Percentiles rank a stretch among this genome's conserved stretches.
Conservation (phyloP, 2,888 invertebrate genomes). For the Chirona hameri region DNA sequence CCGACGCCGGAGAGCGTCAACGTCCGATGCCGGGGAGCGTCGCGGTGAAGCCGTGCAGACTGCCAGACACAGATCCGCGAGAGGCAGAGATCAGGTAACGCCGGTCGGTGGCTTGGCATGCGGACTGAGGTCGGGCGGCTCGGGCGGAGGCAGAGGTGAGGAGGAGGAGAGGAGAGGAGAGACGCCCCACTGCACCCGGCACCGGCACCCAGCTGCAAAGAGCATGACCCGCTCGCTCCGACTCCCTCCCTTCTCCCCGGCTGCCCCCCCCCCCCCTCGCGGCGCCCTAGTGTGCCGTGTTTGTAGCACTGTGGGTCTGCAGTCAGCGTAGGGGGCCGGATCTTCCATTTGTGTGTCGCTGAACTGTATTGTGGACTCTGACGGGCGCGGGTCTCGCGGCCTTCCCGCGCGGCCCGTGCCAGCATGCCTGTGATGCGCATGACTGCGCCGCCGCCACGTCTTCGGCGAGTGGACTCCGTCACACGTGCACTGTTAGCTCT, state of each 20-base stretch:
- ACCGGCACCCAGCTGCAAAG: background rate
- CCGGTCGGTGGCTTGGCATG: background rate
- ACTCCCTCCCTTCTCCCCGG: background rate
- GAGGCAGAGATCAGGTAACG: background rate
- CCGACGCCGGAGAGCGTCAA: too few relatives aligned
- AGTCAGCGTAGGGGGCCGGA: background rate
- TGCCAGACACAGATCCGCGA: background rate
- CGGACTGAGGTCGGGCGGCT: background rate
- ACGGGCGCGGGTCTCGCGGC: background rate
- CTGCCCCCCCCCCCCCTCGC: background rate
- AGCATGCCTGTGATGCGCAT: conserved; percentile 22
- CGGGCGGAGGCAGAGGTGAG: too few relatives aligned
- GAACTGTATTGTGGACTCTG: background rate
- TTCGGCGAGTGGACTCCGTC: background rate
- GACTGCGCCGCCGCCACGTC: background rate
- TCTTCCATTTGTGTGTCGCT: background rate
- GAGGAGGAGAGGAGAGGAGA: background rate
- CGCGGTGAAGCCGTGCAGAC: background rate
- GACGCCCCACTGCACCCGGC: background rate
- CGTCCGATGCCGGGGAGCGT: background rate
- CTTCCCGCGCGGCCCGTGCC: background rate
- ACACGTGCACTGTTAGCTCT: background rate
- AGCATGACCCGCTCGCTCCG: background rate
- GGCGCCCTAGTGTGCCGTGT: background rate
- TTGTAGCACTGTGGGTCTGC: background rate